Evolutionary conservation across 2,888 invertebrate species (phyloP).

Genomic region (Philereme vetulata): DNA sequence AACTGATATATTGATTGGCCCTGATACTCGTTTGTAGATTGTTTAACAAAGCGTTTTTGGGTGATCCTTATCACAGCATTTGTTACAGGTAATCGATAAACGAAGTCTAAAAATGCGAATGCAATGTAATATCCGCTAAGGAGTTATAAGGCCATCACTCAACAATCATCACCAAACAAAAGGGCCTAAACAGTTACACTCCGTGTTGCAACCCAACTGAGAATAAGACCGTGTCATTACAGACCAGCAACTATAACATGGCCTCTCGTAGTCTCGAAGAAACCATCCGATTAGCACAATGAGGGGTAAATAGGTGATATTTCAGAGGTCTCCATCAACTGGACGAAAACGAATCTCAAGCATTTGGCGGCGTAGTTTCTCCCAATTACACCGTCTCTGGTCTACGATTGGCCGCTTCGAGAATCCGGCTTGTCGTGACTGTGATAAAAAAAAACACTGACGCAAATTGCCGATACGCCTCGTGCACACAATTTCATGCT

Average conservation of each 20-base stretch:
- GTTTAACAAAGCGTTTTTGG: too few relatives aligned
- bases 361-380: constrained; percentile 78
- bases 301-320: constrained; percentile 48
- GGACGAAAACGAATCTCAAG: constrained; percentile 68
- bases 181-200: constrained; percentile 73
- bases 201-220: constrained; percentile 58
- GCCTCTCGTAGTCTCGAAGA: constrained; percentile 48
- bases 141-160: constrained; percentile 65
- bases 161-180: constrained; percentile 72
- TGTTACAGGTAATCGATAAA: too few relatives aligned
- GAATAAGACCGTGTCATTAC: constrained; percentile 69
- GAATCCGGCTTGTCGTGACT: constrained; percentile 82
- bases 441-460: constrained; percentile 81
- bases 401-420: constrained; percentile 73
- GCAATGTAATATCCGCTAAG: constrained; percentile 53
- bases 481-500: constrained; percentile 83
- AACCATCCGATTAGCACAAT: constrained; percentile 34
- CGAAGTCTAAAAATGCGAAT: constrained; percentile 49
- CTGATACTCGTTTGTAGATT: too few relatives aligned
- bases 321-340: constrained; percentile 58
- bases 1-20: too few relatives aligned
- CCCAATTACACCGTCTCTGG: constrained; percentile 81
- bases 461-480: constrained; percentile 83
- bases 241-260: constrained; percentile 55
- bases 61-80: too few relatives aligned